Percentiles rank a stretch among this genome's conserved stretches.
Evolutionary conservation across 2,113 vertebrate genomes (phyloP).

Genomic region (Podocnemis expansa): DNA sequence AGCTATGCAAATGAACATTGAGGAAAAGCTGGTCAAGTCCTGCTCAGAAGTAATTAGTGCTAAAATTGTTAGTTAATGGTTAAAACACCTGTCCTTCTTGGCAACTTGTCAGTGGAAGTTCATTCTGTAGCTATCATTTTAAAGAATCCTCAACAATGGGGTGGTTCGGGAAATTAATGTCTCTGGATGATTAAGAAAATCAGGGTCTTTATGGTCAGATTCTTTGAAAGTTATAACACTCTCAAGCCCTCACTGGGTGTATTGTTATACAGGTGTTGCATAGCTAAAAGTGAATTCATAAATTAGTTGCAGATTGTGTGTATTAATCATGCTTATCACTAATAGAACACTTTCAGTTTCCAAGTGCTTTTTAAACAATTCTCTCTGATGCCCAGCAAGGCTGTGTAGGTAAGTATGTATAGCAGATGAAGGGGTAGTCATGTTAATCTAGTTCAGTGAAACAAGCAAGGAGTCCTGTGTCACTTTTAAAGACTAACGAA

Average conservation of each 20-base stretch:
- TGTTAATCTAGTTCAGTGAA: too few relatives aligned
- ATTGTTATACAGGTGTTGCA: neutral
- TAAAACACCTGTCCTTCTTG: neutral
- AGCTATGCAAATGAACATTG: neutral
- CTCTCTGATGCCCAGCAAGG: neutral
- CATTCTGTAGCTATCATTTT: neutral
- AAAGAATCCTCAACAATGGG: neutral
- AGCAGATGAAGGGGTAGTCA: neutral
- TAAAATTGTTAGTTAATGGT: neutral
- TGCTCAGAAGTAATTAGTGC: neutral
- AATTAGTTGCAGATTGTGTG: neutral
- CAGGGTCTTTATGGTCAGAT: neutral
- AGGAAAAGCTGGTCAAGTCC: neutral
- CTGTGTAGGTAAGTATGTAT: neutral
- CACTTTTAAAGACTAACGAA: too few relatives aligned
- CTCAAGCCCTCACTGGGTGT: neutral
- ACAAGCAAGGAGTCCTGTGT: too few relatives aligned
- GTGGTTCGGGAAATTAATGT: neutral
- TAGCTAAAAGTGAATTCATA: neutral
- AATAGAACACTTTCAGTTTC: slow-evolving; percentile 20
- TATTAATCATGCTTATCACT: slow-evolving; percentile 31
- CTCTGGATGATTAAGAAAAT: neutral
- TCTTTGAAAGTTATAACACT: neutral
- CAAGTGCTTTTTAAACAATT: neutral
- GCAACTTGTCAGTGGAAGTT: neutral